These are phyloP conservation scores for Liparis tanakae DNA, from an alignment of 2,797 vertebrate genomes.

Conservation along the genomic window DNA sequence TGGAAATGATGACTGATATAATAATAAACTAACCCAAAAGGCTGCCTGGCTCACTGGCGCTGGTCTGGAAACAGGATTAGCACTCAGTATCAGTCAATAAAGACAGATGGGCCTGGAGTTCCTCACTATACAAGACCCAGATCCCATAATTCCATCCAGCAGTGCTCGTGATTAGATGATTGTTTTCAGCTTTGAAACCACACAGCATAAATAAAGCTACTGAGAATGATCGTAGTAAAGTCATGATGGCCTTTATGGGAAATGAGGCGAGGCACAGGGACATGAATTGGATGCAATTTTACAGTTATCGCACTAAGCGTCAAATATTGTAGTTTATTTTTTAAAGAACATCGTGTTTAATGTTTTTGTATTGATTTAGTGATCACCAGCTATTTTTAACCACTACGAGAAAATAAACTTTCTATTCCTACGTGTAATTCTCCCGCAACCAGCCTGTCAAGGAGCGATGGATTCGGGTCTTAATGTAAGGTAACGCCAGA, in stretches of 20 bases:
- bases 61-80: conserved; percentile 65
- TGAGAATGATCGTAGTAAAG: conserved; percentile 19
- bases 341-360: neutral
- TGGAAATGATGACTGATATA: conserved; percentile 59
- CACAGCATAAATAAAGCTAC: conserved; percentile 38
- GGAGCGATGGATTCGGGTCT: conserved; percentile 2
- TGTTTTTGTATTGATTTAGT: neutral
- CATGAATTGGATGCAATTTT: neutral
- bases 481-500: conserved; percentile 25
- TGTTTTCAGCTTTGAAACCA: conserved; percentile 51
- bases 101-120: conserved; percentile 65
- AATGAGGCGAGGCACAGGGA: neutral
- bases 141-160: conserved; percentile 53
- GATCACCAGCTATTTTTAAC: neutral
- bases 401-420: conserved; percentile 1
- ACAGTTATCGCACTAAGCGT: neutral
- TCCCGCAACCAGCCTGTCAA: conserved; percentile 1
- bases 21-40: conserved; percentile 54
- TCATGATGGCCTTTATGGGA: conserved; percentile 4
- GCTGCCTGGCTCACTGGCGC: conserved; percentile 48
- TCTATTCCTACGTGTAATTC: conserved; percentile 14
- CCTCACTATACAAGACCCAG: conserved; percentile 42
- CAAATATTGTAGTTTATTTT: neutral
- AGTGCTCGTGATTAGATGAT: conserved; percentile 39
- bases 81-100: conserved; percentile 65